Evolutionary conservation across 2,888 invertebrate genomes (phyloP).

Genomic region (Hydropsyche betteni): DNA sequence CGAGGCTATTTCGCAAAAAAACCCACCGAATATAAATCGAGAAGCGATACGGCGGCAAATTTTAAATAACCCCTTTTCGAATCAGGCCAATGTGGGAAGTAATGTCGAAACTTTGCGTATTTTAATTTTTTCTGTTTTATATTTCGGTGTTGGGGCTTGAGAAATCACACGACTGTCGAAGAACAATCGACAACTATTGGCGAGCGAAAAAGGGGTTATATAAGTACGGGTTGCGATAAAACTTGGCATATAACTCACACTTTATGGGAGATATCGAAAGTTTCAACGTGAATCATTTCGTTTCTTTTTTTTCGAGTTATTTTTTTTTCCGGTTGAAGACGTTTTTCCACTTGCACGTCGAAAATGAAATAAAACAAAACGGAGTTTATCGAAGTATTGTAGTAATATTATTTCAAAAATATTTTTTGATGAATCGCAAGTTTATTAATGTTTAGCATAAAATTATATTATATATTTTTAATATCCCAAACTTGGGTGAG

Average conservation of each 20-base stretch:
- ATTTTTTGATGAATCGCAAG: too few species aligned
- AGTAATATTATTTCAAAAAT: conserved; percentile 13
- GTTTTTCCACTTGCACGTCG: conserved; percentile 4
- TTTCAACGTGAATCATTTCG: conserved; percentile 39
- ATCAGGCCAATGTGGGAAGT: conserved; percentile 23
- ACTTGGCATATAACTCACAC: conserved; percentile 50
- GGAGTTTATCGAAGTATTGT: conserved; percentile 1
- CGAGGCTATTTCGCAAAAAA: conserved; percentile 1
- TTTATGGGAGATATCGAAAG: conserved; percentile 50
- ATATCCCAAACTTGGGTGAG: too few species aligned
- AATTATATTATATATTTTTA: too few species aligned
- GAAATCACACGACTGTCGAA: conserved; percentile 11
- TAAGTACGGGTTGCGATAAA: conserved; percentile 40
- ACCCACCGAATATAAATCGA: conserved; percentile 4
- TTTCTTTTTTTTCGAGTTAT: conserved; percentile 11
- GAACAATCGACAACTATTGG: conserved; percentile 35
- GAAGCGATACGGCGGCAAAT: conserved; percentile 12
- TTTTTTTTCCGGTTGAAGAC: conserved; percentile 7
- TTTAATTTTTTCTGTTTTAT: neutral
- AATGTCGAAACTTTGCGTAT: neutral
- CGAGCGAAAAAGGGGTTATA: conserved; percentile 17
- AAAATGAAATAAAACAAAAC: conserved; percentile 30
- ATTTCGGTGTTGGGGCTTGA: neutral
- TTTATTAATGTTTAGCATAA: too few species aligned
- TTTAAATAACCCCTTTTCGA: conserved; percentile 25